Conservation (phyloP, 2,888 invertebrate genomes). For the Synanthedon tipuliformis region DNA sequence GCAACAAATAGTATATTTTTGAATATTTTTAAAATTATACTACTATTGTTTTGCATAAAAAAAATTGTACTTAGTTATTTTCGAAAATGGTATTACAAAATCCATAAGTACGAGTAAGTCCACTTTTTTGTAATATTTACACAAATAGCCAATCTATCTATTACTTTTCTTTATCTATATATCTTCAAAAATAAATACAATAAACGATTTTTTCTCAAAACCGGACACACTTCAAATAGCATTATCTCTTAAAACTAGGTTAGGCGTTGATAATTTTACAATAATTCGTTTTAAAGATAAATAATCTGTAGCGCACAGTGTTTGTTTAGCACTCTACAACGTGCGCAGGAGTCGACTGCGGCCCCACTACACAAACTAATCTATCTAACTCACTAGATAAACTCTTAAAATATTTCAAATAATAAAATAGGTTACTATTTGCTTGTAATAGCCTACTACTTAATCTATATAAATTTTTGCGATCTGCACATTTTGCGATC, state of each 20-base stretch:
- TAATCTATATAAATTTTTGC: too few species aligned
- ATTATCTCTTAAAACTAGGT: slow-evolving; percentile 1
- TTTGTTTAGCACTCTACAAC: not conserved
- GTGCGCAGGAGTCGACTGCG: not conserved
- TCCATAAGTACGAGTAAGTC: too few species aligned
- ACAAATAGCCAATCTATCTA: not conserved
- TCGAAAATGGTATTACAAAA: too few species aligned
- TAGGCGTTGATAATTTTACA: slow-evolving; percentile 34
- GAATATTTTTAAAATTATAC: too few species aligned
- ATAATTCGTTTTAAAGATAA: slow-evolving; percentile 44
- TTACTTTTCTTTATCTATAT: not conserved
- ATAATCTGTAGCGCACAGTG: slow-evolving; percentile 19
- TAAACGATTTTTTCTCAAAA: not conserved
- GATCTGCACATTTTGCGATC: too few species aligned
- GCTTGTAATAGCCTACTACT: not conserved
- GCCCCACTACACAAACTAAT: not conserved
- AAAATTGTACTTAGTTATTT: too few species aligned
- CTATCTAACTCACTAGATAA: not conserved
- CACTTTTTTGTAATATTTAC: not conserved
- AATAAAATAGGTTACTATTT: slow-evolving; percentile 21
- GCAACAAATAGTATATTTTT: too few species aligned
- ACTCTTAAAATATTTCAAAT: not conserved
- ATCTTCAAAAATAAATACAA: not conserved
- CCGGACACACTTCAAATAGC: not conserved
- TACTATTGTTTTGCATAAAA: too few species aligned